Evolutionary conservation across 92 coral and sea anemone species (phyloP).

Genomic region (Epizoanthus stellaris): DNA sequence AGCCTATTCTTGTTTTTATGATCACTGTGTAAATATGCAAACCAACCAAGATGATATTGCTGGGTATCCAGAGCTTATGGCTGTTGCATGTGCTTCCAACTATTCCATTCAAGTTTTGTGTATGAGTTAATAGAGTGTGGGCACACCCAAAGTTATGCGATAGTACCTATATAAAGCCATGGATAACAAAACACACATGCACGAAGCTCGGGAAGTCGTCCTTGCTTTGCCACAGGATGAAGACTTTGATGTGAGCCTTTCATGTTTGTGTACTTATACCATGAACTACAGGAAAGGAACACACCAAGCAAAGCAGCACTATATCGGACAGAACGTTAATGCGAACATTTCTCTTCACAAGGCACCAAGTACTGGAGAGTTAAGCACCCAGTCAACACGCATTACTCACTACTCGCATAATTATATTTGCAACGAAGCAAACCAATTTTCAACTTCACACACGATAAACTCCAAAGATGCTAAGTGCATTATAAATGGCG

Average conservation of each 20-base stretch:
- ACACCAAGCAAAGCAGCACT: conserved; percentile 58
- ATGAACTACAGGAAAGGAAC: conserved; percentile 56
- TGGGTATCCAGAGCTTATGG: too few relatives aligned
- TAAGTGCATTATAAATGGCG: conserved; percentile 18
- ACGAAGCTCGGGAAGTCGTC: too few relatives aligned
- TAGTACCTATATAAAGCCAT: too few relatives aligned
- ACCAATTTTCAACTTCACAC: too few relatives aligned
- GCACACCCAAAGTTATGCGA: too few relatives aligned
- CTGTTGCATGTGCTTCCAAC: too few relatives aligned
- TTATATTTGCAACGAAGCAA: too few relatives aligned
- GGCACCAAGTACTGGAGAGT: conserved; percentile 57
- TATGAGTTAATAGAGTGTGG: too few relatives aligned
- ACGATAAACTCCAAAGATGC: conserved; percentile 16
- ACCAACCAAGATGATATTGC: neutral
- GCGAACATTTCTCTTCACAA: conserved; percentile 51
- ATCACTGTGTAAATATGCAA: conserved; percentile 6
- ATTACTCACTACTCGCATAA: too few relatives aligned
- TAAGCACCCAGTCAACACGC: conserved; percentile 48
- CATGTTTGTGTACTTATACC: conserved; percentile 58
- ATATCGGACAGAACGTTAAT: conserved; percentile 46
- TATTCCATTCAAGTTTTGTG: too few relatives aligned
- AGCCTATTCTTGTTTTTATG: conserved; percentile 1
- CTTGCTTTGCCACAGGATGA: too few relatives aligned
- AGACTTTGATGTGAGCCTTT: neutral
- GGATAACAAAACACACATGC: too few relatives aligned